These are phyloP conservation scores for Diglossa brunneiventris DNA, from an alignment of 2,113 vertebrate genomes.

Conservation along the genomic window DNA sequence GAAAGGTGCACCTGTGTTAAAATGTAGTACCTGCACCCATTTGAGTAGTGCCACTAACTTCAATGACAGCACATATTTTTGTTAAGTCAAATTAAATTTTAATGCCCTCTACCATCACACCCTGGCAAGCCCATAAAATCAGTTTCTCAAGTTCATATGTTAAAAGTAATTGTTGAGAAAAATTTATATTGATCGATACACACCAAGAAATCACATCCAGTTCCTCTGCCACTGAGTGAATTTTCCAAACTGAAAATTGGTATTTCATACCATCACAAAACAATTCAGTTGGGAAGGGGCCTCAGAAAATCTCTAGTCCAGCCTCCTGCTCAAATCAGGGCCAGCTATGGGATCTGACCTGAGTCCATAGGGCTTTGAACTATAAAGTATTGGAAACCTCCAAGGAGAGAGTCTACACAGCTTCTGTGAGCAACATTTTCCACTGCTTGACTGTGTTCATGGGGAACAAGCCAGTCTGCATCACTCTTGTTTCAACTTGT, in stretches of 20 bases:
- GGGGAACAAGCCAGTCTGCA: background rate
- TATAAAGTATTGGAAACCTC: background rate
- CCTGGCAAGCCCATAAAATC: background rate
- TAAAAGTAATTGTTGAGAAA: background rate
- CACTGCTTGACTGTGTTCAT: background rate
- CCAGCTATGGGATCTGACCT: background rate
- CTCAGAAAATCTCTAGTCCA: background rate
- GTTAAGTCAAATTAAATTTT: background rate
- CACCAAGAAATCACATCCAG: background rate
- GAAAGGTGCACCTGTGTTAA: background rate
- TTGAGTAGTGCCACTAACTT: background rate
- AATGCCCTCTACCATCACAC: background rate
- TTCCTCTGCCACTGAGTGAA: background rate
- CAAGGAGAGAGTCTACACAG: background rate
- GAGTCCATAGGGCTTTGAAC: background rate
- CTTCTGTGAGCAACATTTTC: background rate
- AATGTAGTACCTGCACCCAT: background rate
- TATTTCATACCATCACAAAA: background rate
- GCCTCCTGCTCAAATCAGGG: background rate
- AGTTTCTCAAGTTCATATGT: background rate
- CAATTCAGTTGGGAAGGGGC: background rate
- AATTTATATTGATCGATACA: background rate
- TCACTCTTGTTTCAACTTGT: background rate
- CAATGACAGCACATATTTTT: background rate
- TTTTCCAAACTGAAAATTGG: background rate